Conservation (phyloP, 2,888 invertebrate genomes). For the Andrena marginata region DNA sequence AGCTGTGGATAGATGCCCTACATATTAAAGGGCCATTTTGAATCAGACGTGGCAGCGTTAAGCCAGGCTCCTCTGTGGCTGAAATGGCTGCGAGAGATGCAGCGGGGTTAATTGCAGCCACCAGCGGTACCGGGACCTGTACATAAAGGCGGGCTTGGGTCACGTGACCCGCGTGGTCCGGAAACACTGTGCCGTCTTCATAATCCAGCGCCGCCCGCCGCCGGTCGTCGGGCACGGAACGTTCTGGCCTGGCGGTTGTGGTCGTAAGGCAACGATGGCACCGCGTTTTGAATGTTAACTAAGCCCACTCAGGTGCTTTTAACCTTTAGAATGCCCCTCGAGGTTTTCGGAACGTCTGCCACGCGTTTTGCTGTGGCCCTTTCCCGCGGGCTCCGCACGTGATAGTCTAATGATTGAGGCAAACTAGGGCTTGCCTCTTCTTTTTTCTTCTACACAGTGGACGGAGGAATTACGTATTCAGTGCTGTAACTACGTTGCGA, state of each 20-base stretch:
- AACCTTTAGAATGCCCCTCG: slow-evolving; percentile 20
- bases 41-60: slow-evolving; percentile 51
- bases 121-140: slow-evolving; percentile 34
- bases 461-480: too few species aligned
- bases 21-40: slow-evolving; percentile 30
- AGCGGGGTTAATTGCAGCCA: slow-evolving; percentile 62
- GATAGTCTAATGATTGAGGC: background rate
- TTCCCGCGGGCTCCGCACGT: background rate
- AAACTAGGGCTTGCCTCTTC: too few species aligned
- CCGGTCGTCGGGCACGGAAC: slow-evolving; percentile 41
- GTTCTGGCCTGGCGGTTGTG: slow-evolving; percentile 47
- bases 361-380: background rate
- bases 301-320: slow-evolving; percentile 29
- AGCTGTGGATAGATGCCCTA: slow-evolving; percentile 18
- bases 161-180: slow-evolving; percentile 43
- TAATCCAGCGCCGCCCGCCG: slow-evolving; percentile 49
- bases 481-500: too few species aligned
- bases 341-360: background rate
- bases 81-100: slow-evolving; percentile 44
- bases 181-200: slow-evolving; percentile 52
- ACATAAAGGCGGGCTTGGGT: slow-evolving; percentile 26
- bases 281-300: slow-evolving; percentile 45
- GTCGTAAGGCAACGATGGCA: slow-evolving; percentile 23
- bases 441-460: too few species aligned
- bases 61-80: slow-evolving; percentile 16